Conservation (phyloP, 2,797 vertebrate genomes). For the Pitangus sulphuratus region DNA sequence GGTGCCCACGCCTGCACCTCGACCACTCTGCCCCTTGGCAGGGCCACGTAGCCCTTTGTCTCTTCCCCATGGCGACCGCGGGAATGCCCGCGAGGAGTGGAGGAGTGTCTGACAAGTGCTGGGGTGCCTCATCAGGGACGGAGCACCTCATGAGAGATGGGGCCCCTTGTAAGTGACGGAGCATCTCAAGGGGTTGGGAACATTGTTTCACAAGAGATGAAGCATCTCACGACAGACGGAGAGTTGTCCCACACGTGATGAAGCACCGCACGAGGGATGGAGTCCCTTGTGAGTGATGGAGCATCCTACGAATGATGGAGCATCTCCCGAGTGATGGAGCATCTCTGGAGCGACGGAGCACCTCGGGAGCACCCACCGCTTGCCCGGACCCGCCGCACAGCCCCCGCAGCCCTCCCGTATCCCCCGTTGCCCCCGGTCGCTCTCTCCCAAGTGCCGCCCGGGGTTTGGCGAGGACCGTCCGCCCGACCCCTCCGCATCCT, state of each 20-base stretch:
- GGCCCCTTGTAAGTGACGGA: background rate
- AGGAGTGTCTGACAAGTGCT: fast-evolving
- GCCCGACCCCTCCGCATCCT: background rate
- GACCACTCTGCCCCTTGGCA: background rate
- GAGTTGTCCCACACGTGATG: background rate
- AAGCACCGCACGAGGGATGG: background rate
- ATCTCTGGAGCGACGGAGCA: background rate
- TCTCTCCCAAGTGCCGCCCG: no score
- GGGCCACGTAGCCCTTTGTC: background rate
- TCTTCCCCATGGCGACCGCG: fast-evolving
- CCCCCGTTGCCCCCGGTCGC: no score
- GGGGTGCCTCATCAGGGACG: background rate
- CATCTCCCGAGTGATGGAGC: background rate
- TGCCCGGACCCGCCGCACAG: background rate
- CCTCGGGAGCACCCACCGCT: background rate
- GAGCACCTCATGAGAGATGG: background rate
- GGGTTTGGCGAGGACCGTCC: no score
- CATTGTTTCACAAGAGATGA: background rate
- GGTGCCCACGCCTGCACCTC: background rate
- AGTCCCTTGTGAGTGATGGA: fast-evolving
- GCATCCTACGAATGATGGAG: background rate
- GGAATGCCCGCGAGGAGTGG: background rate
- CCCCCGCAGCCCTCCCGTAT: background rate
- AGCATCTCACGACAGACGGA: background rate
- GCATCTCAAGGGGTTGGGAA: fast-evolving